Evolutionary conservation across 2,888 invertebrate species (phyloP).

Genomic region (Apodemia mormo): DNA sequence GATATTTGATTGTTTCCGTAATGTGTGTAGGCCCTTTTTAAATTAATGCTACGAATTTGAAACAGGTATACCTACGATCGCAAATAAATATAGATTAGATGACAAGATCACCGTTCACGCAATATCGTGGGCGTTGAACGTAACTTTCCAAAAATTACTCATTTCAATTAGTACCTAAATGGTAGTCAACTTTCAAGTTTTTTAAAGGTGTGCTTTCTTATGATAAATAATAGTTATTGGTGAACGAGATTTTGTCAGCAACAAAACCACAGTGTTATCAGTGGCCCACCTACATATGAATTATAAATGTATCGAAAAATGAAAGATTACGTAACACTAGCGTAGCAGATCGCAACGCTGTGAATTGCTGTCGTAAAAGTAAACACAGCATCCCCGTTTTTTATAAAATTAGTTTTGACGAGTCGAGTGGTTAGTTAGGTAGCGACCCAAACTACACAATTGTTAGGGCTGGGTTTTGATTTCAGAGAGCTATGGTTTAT

Average conservation of each 20-base stretch:
- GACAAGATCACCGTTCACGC: neutral
- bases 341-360: too few species aligned
- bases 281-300: too few species aligned
- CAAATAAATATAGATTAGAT: constrained; percentile 13
- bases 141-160: constrained; percentile 12
- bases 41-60: constrained; percentile 8
- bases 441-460: too few species aligned
- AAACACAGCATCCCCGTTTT: too few species aligned
- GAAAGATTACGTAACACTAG: too few species aligned
- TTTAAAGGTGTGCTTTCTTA: neutral
- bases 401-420: too few species aligned
- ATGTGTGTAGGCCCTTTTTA: neutral
- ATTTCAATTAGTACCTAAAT: constrained; percentile 3
- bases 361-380: too few species aligned
- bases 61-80: constrained; percentile 32
- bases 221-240: neutral
- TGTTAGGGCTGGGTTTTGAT: too few species aligned
- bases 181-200: neutral
- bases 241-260: neutral
- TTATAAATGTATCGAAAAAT: too few species aligned
- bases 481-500: too few species aligned
- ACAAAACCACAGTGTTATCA: neutral
- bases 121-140: neutral
- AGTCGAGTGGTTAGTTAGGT: too few species aligned
- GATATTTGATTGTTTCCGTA: neutral